A percentile compares a stretch with the other conserved stretches of the same genome.
phyloP scores from a whole-genome alignment of 2,888 invertebrate species.

The Drosophila stalkeri region DNA sequence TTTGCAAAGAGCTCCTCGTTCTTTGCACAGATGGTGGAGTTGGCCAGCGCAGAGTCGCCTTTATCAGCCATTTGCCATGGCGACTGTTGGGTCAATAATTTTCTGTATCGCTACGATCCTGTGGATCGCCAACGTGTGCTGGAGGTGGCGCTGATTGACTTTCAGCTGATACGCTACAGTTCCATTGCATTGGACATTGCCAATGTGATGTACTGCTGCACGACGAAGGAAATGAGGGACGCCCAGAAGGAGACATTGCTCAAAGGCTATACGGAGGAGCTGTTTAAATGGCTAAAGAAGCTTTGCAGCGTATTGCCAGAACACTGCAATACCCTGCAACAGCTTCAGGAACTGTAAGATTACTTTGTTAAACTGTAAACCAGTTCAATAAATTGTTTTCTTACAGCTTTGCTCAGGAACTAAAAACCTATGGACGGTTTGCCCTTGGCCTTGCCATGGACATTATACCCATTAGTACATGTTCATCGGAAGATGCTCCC shows the following conservation, averaged over 20 bases:
- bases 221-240: conserved; percentile 87
- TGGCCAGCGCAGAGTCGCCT: conserved; percentile 88
- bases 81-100: conserved; percentile 91
- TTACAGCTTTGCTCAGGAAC: conserved; percentile 87
- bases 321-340: conserved; percentile 85
- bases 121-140: conserved; percentile 85
- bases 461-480: conserved; percentile 90
- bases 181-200: conserved; percentile 89
- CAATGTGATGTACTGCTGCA: conserved; percentile 89
- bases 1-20: conserved; percentile 89
- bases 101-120: conserved; percentile 87
- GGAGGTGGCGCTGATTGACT: conserved; percentile 89
- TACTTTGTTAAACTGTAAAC: background rate
- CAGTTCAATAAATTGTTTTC: background rate
- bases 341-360: conserved; percentile 82
- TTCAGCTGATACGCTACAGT: conserved; percentile 89
- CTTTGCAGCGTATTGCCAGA: conserved; percentile 86
- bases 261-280: conserved; percentile 87
- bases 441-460: conserved; percentile 90
- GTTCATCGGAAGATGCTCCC: conserved; percentile 90
- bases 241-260: conserved; percentile 87
- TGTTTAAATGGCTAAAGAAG: conserved; percentile 86
- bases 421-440: conserved; percentile 88
- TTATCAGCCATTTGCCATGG: conserved; percentile 90
- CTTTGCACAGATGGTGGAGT: conserved; percentile 89